Conservation (phyloP, 2,113 vertebrate species). For the Hippoglossus stenolepis region DNA sequence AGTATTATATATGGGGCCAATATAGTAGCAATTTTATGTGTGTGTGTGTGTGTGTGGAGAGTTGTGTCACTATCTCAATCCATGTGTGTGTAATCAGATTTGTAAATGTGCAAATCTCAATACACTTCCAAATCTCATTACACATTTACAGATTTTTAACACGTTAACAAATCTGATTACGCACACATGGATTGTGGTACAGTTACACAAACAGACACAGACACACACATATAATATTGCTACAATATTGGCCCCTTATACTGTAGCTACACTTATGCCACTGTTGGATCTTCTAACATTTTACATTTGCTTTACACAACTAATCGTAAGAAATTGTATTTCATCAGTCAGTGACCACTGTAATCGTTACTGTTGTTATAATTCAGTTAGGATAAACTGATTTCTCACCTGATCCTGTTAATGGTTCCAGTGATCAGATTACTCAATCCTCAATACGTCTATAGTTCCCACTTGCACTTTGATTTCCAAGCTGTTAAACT, state of each 20-base stretch:
- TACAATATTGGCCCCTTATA: background rate
- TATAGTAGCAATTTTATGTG: no score
- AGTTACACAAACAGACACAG: no score
- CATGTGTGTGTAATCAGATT: background rate
- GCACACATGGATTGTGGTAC: background rate
- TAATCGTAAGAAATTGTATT: constrained; percentile 11
- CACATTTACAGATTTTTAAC: no score
- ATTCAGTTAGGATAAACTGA: constrained; percentile 3
- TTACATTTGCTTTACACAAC: no score
- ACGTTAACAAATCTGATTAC: background rate
- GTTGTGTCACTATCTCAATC: background rate
- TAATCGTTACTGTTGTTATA: background rate
- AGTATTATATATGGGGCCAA: no score
- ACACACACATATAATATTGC: background rate
- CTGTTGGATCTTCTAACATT: background rate
- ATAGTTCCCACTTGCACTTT: constrained; percentile 18
- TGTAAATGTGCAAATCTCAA: no score
- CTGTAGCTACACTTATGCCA: background rate
- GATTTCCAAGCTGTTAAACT: constrained; percentile 25
- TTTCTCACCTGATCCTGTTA: constrained; percentile 16
- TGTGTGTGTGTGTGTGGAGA: background rate
- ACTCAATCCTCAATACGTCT: constrained; percentile 3
- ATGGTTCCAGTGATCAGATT: constrained; percentile 19
- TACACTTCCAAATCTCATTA: no score
- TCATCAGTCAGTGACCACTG: background rate